Conservation (phyloP, 2,113 vertebrate species). For the Arenaria interpres region DNA sequence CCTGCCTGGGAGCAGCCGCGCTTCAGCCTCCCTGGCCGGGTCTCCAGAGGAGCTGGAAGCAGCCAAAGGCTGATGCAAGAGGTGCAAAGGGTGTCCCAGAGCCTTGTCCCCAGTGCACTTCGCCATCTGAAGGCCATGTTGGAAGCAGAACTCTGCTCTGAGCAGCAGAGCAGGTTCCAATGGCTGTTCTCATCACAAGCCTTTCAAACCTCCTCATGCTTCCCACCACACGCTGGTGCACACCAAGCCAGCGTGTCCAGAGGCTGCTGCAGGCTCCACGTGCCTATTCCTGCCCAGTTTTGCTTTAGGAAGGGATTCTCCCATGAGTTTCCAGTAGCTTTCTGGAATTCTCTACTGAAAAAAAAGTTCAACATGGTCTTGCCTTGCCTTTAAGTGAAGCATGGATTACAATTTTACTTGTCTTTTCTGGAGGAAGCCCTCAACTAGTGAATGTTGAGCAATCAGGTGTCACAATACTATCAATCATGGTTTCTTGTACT, state of each 20-base stretch:
- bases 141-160: background rate
- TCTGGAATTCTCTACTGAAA: background rate
- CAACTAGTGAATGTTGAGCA: background rate
- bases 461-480: background rate
- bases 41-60: background rate
- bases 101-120: background rate
- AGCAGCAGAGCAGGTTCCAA: background rate
- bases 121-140: rapidly evolving
- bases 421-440: background rate
- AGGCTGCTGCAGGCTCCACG: background rate
- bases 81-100: rapidly evolving
- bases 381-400: background rate
- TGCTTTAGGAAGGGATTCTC: background rate
- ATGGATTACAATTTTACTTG: background rate
- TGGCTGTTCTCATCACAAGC: background rate
- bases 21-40: background rate
- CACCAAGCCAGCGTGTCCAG: background rate
- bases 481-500: rapidly evolving
- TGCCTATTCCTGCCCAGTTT: background rate
- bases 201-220: background rate
- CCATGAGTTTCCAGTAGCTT: background rate
- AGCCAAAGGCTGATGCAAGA: background rate
- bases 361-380: background rate
- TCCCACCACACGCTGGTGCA: background rate
- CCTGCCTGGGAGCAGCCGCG: rapidly evolving